A percentile compares a stretch with the other conserved stretches of the same genome.
Conservation (phyloP, 2,113 vertebrate genomes). For the Gila orcuttii region DNA sequence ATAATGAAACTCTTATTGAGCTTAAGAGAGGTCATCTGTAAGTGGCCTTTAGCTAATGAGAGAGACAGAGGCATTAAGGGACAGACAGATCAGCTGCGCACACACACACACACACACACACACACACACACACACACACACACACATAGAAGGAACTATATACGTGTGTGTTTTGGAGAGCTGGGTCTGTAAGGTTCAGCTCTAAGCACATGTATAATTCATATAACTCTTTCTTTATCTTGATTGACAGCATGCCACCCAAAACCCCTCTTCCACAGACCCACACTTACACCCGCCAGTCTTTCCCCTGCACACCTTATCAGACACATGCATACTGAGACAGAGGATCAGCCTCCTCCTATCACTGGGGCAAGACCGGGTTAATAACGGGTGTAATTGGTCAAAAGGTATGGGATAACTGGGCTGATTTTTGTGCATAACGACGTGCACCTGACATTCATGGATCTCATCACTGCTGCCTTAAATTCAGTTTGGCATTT, state of each 20-base stretch:
- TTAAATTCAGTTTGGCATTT: background rate
- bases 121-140: conserved; percentile 42
- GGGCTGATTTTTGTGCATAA: background rate
- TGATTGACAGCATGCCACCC: conserved; percentile 51
- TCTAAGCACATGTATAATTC: conserved; percentile 57
- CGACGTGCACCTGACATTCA: background rate
- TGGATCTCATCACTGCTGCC: background rate
- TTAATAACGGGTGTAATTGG: background rate
- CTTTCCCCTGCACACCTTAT: background rate
- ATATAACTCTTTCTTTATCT: conserved; percentile 48
- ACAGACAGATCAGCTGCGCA: conserved; percentile 32
- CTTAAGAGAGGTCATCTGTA: conserved; percentile 53
- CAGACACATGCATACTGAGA: background rate
- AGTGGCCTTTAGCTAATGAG: conserved; percentile 59
- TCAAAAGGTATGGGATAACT: background rate
- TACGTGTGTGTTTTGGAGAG: conserved; percentile 10
- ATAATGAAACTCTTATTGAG: conserved; percentile 54
- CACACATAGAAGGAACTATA: background rate
- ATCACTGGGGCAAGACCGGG: background rate
- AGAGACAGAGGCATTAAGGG: conserved; percentile 39
- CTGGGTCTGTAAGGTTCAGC: conserved; percentile 51
- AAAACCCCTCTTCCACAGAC: conserved; percentile 32
- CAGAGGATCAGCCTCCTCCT: background rate
- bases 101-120: conserved; percentile 39
- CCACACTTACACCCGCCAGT: conserved; percentile 15